Conservation (phyloP, 1,140 invertebrate genomes). For the Micrasema longulum region DNA sequence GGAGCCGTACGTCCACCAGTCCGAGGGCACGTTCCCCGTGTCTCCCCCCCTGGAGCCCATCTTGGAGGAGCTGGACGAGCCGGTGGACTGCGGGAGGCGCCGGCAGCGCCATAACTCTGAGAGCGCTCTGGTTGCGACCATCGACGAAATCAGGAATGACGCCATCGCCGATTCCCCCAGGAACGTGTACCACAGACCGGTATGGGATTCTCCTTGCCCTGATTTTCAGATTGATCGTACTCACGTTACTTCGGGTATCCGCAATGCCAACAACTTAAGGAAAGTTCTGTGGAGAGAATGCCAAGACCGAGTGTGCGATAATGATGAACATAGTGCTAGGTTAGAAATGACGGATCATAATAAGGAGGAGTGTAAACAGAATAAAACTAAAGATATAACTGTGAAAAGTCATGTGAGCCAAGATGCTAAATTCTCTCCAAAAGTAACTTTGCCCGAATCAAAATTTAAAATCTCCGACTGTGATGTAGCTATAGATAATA, state of each 20-base stretch:
- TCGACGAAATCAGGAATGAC: slow-evolving; percentile 73
- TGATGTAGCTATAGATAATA: slow-evolving; percentile 34
- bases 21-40: slow-evolving; percentile 68
- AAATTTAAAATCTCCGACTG: slow-evolving; percentile 30
- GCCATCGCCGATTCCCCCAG: slow-evolving; percentile 70
- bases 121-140: slow-evolving; percentile 73
- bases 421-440: slow-evolving; percentile 3
- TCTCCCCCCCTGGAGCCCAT: slow-evolving; percentile 67
- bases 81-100: slow-evolving; percentile 61
- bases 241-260: neutral
- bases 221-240: slow-evolving; percentile 19
- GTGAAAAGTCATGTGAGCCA: neutral
- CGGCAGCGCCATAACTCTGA: slow-evolving; percentile 66
- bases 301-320: slow-evolving; percentile 55
- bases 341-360: slow-evolving; percentile 9
- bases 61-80: slow-evolving; percentile 71
- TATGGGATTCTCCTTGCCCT: slow-evolving; percentile 66
- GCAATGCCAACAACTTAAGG: slow-evolving; percentile 56
- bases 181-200: slow-evolving; percentile 70
- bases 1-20: slow-evolving; percentile 70
- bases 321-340: no score
- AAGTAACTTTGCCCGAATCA: neutral
- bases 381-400: neutral
- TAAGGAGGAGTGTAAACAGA: slow-evolving; percentile 3
- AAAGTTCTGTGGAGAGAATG: slow-evolving; percentile 64